Conservation (phyloP, 2,888 invertebrate genomes). For the Itoplectis maculator region DNA sequence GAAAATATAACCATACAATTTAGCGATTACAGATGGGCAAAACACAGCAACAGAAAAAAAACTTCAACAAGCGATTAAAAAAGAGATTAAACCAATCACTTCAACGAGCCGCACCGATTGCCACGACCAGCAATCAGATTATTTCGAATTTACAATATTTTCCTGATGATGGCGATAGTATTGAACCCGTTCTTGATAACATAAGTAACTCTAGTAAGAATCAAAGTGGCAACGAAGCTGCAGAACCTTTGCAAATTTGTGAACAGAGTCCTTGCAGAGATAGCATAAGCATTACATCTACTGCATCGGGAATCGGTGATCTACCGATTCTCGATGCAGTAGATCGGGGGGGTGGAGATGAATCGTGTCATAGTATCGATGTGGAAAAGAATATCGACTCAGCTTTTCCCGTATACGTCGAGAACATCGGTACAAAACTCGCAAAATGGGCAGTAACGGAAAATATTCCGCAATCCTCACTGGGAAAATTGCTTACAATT, state of each 20-base stretch:
- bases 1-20: background rate
- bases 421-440: background rate
- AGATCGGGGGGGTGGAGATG: no score
- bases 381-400: background rate
- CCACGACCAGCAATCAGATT: slow-evolving; percentile 9
- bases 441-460: slow-evolving; percentile 46
- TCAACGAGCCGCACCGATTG: background rate
- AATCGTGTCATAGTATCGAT: background rate
- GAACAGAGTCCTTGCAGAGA: background rate
- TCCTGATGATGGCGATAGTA: background rate
- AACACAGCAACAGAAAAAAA: background rate
- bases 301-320: slow-evolving; percentile 13
- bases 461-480: slow-evolving; percentile 44
- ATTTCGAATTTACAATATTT: background rate
- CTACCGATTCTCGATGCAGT: no score
- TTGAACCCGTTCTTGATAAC: background rate
- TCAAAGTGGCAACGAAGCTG: slow-evolving; percentile 4
- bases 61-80: slow-evolving; percentile 12
- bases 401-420: slow-evolving; percentile 3
- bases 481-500: slow-evolving; percentile 45
- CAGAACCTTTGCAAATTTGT: background rate
- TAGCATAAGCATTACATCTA: background rate
- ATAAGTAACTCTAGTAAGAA: slow-evolving; percentile 7
- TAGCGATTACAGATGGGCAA: background rate
- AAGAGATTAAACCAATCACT: slow-evolving; percentile 1